Evolutionary conservation across 2,888 invertebrate species (phyloP).

Genomic region (Cotesia congregata): DNA sequence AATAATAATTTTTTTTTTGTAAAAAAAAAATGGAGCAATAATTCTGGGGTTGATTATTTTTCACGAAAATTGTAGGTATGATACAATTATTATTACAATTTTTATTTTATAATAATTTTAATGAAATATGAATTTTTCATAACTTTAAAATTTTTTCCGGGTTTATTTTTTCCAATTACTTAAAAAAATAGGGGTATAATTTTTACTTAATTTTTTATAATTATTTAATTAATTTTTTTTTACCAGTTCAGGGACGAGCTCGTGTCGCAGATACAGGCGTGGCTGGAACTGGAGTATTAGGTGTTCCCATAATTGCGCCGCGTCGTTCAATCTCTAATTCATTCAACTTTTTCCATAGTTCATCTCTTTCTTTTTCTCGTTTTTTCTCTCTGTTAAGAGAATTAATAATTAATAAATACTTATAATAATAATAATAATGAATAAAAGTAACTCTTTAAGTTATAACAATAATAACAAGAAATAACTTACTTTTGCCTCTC

Average conservation of each 20-base stretch:
- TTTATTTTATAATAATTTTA: too few relatives aligned
- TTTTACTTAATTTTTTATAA: slow-evolving; percentile 18
- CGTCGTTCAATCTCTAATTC: slow-evolving; percentile 82
- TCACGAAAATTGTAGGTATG: too few relatives aligned
- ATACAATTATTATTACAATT: too few relatives aligned
- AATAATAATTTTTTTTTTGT: too few relatives aligned
- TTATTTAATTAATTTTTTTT: slow-evolving; percentile 27
- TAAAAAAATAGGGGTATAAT: slow-evolving; percentile 1
- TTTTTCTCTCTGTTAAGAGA: slow-evolving; percentile 75
- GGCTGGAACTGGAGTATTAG: slow-evolving; percentile 68
- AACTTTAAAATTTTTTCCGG: too few relatives aligned
- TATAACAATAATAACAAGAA: not conserved
- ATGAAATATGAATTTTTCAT: too few relatives aligned
- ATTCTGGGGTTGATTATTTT: too few relatives aligned
- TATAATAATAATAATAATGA: not conserved
- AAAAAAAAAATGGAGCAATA: too few relatives aligned
- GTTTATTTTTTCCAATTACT: too few relatives aligned
- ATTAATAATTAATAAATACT: slow-evolving; percentile 20
- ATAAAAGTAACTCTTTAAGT: not conserved
- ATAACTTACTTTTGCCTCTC: slow-evolving; percentile 92
- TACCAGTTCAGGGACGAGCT: slow-evolving; percentile 69
- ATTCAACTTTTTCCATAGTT: slow-evolving; percentile 96
- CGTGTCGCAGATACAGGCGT: slow-evolving; percentile 66
- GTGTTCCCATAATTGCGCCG: slow-evolving; percentile 57
- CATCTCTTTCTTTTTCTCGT: slow-evolving; percentile 96